Percentiles rank a stretch among this genome's conserved stretches.
Evolutionary conservation across 2,888 invertebrate genomes (phyloP).

Genomic region (Hermodice carunculata): DNA sequence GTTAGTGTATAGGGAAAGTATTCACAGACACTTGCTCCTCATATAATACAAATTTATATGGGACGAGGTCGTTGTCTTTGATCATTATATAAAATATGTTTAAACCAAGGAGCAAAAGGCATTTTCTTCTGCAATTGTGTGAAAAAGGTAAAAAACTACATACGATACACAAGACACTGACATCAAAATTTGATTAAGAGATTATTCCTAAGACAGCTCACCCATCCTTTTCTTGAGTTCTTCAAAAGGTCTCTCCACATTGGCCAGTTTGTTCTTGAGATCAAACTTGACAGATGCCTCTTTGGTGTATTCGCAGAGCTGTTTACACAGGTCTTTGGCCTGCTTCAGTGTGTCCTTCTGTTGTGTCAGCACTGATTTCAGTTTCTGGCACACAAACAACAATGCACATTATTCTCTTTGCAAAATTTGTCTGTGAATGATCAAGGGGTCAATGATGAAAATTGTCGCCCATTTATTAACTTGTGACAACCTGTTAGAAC

Average conservation of each 20-base stretch:
- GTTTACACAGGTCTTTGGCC: conserved; percentile 79
- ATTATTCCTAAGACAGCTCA: conserved; percentile 21
- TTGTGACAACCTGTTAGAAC: too few relatives aligned
- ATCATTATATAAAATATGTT: not conserved
- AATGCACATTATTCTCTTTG: not conserved
- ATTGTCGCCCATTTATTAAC: too few relatives aligned
- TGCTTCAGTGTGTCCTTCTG: conserved; percentile 43
- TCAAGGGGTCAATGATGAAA: too few relatives aligned
- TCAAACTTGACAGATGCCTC: conserved; percentile 93
- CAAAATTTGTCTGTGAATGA: too few relatives aligned
- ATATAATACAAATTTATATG: not conserved
- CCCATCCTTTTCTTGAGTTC: conserved; percentile 77
- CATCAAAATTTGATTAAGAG: not conserved
- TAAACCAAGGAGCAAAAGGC: not conserved
- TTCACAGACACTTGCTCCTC: too few relatives aligned
- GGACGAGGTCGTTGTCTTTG: not conserved
- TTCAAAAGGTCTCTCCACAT: conserved; percentile 88
- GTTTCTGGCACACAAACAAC: not conserved
- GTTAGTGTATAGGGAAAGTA: too few relatives aligned
- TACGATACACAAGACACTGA: not conserved
- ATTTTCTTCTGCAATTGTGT: not conserved
- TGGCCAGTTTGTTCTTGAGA: conserved; percentile 88
- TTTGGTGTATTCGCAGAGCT: conserved; percentile 85
- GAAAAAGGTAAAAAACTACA: not conserved
- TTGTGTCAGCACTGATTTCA: conserved; percentile 28